These are phyloP conservation scores for Meteorus cinctellus DNA, from an alignment of 2,888 invertebrate genomes.

Conservation along the genomic window DNA sequence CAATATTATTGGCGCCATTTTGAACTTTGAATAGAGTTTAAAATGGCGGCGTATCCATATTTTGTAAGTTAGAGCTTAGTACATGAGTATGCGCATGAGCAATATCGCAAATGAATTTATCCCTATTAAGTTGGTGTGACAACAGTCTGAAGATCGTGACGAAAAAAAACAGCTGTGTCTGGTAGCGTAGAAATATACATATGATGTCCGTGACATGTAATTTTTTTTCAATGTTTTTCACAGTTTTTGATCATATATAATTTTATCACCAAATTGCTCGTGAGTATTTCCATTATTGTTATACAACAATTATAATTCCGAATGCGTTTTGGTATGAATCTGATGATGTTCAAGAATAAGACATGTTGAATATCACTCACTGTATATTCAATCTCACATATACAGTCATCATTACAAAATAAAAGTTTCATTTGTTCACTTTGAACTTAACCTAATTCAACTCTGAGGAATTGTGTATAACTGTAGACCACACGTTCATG, in stretches of 20 bases:
- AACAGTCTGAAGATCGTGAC: not conserved
- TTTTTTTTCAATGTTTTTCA: slow-evolving; percentile 29
- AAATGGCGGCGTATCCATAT: no score
- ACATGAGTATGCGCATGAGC: not conserved
- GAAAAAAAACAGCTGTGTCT: slow-evolving; percentile 11
- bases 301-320: not conserved
- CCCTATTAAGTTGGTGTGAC: not conserved
- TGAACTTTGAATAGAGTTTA: no score
- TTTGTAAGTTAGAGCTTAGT: not conserved
- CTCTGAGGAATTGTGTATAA: not conserved
- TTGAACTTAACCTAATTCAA: slow-evolving; percentile 26
- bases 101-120: not conserved
- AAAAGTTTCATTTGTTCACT: slow-evolving; percentile 1
- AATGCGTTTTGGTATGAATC: not conserved
- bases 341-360: not conserved
- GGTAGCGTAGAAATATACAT: slow-evolving; percentile 8
- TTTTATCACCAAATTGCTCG: not conserved
- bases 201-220: not conserved
- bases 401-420: not conserved
- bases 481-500: slow-evolving; percentile 16
- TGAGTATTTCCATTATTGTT: not conserved
- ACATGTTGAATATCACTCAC: not conserved
- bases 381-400: not conserved
- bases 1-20: no score
- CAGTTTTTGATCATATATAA: slow-evolving; percentile 14